Evolutionary conservation across 92 coral and sea anemone species (phyloP).

Genomic region (Epizoanthus illoricatus): DNA sequence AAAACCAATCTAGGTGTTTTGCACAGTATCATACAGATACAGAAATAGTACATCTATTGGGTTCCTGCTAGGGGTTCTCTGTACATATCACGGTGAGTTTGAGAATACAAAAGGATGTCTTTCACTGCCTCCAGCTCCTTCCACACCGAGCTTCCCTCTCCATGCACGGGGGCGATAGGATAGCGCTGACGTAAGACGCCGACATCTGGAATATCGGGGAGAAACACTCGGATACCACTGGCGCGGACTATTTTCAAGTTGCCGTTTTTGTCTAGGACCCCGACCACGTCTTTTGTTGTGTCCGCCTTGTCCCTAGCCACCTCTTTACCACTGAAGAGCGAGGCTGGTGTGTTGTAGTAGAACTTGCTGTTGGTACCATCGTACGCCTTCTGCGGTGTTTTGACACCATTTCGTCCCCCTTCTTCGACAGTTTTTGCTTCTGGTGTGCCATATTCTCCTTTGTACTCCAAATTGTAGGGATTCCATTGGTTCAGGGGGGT

Average conservation of each 20-base stretch:
- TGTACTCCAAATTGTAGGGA: conserved; percentile 20
- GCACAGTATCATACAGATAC: too few relatives aligned
- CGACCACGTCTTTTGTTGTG: conserved; percentile 47
- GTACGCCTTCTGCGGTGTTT: conserved; percentile 15
- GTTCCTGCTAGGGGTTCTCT: conserved; percentile 15
- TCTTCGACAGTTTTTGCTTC: conserved; percentile 1
- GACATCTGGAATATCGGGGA: conserved; percentile 35
- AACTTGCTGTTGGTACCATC: conserved; percentile 51
- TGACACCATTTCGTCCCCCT: conserved; percentile 35
- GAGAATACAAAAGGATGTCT: conserved; percentile 18
- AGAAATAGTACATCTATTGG: too few relatives aligned
- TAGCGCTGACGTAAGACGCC: conserved; percentile 47
- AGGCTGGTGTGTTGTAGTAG: conserved; percentile 52
- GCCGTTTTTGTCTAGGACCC: conserved; percentile 48
- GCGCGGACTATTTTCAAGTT: conserved; percentile 27
- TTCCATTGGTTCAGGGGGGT: conserved; percentile 42
- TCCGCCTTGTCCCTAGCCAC: conserved; percentile 51
- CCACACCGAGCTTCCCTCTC: conserved; percentile 32
- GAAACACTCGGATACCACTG: conserved; percentile 35
- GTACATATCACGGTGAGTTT: conserved; percentile 24
- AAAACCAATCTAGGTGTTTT: too few relatives aligned
- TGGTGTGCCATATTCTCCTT: background rate
- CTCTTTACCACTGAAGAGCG: conserved; percentile 48
- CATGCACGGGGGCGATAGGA: conserved; percentile 32
- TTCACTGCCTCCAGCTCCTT: conserved; percentile 30